phyloP scores from a whole-genome alignment of 2,888 invertebrate species.

The Ennomos fuscantarius region DNA sequence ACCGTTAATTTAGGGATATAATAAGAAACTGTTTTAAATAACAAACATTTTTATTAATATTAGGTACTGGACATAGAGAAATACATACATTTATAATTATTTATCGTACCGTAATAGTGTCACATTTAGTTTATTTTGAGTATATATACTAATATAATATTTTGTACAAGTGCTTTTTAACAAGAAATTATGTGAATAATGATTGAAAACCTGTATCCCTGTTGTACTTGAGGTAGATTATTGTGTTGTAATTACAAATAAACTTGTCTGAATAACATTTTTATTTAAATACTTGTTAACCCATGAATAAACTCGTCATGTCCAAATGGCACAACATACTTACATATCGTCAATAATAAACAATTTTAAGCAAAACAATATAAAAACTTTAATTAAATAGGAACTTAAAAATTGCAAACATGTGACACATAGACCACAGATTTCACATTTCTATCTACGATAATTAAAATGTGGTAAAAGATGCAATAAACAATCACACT shows the following conservation, averaged over 20 bases:
- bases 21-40: conserved; percentile 60
- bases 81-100: conserved; percentile 72
- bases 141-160: conserved; percentile 69
- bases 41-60: conserved; percentile 84
- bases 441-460: conserved; percentile 4
- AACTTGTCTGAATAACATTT: neutral
- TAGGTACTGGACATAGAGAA: conserved; percentile 83
- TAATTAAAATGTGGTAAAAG: neutral
- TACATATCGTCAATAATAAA: conserved; percentile 56
- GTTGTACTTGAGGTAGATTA: conserved; percentile 73
- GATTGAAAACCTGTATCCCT: conserved; percentile 59
- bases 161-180: conserved; percentile 69
- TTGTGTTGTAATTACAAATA: conserved; percentile 39
- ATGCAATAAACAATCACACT: conserved; percentile 1
- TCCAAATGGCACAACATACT: conserved; percentile 53
- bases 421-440: conserved; percentile 19
- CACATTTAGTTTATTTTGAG: conserved; percentile 57
- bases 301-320: conserved; percentile 9
- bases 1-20: conserved; percentile 4
- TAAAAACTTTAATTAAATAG: conserved; percentile 69
- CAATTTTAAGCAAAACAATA: conserved; percentile 62
- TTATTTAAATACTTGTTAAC: neutral
- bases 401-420: conserved; percentile 80
- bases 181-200: conserved; percentile 48
- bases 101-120: conserved; percentile 72